Evolutionary conservation across 2,888 invertebrate genomes (phyloP).

Genomic region (Pollenia angustigena): DNA sequence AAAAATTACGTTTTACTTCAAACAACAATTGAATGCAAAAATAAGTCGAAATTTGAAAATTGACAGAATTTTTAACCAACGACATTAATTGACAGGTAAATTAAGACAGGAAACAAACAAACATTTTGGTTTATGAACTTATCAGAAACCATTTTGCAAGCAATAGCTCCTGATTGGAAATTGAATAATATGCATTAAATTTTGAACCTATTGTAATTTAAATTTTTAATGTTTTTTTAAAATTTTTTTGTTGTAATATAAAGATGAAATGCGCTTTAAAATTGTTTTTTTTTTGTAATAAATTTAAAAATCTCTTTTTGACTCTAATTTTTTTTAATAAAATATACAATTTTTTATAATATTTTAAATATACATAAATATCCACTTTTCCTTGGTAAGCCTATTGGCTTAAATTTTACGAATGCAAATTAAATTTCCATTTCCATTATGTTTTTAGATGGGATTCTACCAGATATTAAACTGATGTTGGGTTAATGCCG

Average conservation of each 20-base stretch:
- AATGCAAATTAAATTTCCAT: too few species aligned
- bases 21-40: slow-evolving; percentile 32
- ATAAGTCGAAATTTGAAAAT: slow-evolving; percentile 14
- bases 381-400: too few species aligned
- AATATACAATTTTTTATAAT: background rate
- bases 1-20: background rate
- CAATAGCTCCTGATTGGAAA: background rate
- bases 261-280: too few species aligned
- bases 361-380: too few species aligned
- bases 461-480: too few species aligned
- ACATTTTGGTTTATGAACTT: background rate
- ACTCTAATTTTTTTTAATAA: too few species aligned
- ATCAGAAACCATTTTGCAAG: background rate
- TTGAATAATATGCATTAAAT: background rate
- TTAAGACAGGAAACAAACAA: slow-evolving; percentile 35
- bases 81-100: slow-evolving; percentile 45
- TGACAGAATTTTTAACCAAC: background rate
- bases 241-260: too few species aligned
- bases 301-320: too few species aligned
- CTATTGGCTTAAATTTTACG: too few species aligned
- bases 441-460: background rate
- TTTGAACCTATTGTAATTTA: background rate
- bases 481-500: too few species aligned
- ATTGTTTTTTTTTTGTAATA: too few species aligned
- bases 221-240: background rate